A percentile compares a stretch with the other conserved stretches of the same genome.
phyloP scores from a whole-genome alignment of 2,113 vertebrate genomes.

The Rhodinocichla rosea region DNA sequence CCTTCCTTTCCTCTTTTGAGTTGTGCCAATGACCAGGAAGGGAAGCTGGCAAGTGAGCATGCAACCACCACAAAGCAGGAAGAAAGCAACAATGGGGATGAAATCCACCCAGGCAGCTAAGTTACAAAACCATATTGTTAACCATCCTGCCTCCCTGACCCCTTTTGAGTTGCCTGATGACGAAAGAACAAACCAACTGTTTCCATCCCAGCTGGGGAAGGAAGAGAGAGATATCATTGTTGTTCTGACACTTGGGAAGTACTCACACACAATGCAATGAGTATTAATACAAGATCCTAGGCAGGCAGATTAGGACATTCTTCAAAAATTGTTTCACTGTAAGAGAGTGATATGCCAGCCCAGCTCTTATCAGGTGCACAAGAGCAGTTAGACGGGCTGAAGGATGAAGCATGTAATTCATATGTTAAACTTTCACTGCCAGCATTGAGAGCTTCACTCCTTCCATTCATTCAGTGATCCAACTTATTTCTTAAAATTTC shows the following conservation, averaged over 20 bases:
- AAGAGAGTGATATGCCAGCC: neutral
- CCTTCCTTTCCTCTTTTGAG: neutral
- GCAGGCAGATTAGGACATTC: neutral
- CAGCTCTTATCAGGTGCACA: neutral
- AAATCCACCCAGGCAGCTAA: constrained; percentile 43
- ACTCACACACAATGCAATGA: neutral
- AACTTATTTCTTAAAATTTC: constrained; percentile 6
- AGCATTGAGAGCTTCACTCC: neutral
- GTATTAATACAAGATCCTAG: neutral
- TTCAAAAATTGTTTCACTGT: neutral
- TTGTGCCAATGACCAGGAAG: constrained; percentile 12
- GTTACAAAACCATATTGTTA: constrained; percentile 51
- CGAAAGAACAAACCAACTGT: constrained; percentile 46
- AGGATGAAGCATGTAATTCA: neutral
- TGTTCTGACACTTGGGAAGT: constrained; percentile 44
- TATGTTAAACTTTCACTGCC: neutral
- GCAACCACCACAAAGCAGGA: constrained; percentile 41
- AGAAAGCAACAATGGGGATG: constrained; percentile 49
- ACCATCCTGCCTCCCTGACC: constrained; percentile 37
- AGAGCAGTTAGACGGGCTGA: neutral
- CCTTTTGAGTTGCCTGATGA: neutral
- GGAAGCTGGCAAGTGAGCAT: neutral
- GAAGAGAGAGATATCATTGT: constrained; percentile 41
- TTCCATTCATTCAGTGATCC: neutral
- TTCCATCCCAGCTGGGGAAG: constrained; percentile 19